phyloP scores from a whole-genome alignment of 2,888 invertebrate species.

The Gerosis bhagava region DNA sequence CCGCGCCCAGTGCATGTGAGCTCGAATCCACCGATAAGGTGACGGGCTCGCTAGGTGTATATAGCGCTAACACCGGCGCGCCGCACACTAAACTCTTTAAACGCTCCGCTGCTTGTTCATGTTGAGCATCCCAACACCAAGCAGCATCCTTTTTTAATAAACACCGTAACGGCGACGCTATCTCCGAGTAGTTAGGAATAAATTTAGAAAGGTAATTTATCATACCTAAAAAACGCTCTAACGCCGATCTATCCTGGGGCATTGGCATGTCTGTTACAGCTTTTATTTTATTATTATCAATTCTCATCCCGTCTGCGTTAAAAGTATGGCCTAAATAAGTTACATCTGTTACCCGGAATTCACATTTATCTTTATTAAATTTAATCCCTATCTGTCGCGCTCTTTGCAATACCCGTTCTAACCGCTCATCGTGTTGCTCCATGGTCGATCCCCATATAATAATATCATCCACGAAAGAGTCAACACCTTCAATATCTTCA shows the following conservation, averaged over 20 bases:
- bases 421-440: constrained; percentile 25
- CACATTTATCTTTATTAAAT: constrained; percentile 30
- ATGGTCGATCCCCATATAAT: constrained; percentile 29
- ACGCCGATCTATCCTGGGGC: constrained; percentile 23
- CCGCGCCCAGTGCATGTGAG: neutral
- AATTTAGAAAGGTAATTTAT: neutral
- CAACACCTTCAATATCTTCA: constrained; percentile 29
- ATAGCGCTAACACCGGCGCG: constrained; percentile 29
- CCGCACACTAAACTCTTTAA: neutral
- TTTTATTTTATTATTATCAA: constrained; percentile 28
- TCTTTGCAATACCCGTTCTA: constrained; percentile 26
- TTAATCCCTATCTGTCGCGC: constrained; percentile 26
- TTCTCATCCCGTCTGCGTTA: constrained; percentile 28
- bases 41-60: constrained; percentile 7
- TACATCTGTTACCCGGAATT: constrained; percentile 25
- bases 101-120: neutral
- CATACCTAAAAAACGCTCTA: constrained; percentile 31
- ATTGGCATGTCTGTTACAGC: constrained; percentile 30
- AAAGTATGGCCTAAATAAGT: constrained; percentile 33
- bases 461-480: constrained; percentile 32
- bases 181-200: neutral
- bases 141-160: neutral
- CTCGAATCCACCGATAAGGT: constrained; percentile 3
- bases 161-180: neutral
- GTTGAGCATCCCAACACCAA: neutral